Percentiles rank a stretch among this genome's conserved stretches.
These are phyloP conservation scores for Leptodactylus fallax DNA, from an alignment of 2,797 vertebrate genomes.

Conservation along the genomic window DNA sequence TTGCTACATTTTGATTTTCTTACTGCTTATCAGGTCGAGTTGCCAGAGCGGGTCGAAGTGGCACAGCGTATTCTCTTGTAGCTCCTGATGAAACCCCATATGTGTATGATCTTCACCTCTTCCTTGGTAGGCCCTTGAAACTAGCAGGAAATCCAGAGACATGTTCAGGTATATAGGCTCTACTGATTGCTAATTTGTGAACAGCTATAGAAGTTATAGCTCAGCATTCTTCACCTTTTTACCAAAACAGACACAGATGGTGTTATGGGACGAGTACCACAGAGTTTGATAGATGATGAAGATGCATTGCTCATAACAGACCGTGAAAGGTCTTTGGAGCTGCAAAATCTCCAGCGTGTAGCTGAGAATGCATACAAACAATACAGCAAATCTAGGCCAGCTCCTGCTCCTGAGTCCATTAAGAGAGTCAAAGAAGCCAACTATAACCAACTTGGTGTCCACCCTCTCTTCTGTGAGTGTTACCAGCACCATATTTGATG, in stretches of 20 bases:
- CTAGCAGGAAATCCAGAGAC: slow-evolving; percentile 74
- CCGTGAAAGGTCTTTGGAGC: slow-evolving; percentile 83
- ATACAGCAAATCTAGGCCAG: slow-evolving; percentile 89
- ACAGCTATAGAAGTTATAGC: not conserved
- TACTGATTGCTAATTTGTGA: not conserved
- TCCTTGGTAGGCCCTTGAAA: slow-evolving; percentile 84
- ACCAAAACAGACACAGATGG: slow-evolving; percentile 74
- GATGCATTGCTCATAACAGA: slow-evolving; percentile 79
- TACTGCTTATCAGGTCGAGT: slow-evolving; percentile 84
- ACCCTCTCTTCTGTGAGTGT: slow-evolving; percentile 88
- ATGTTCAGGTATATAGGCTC: not conserved
- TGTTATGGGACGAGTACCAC: slow-evolving; percentile 89
- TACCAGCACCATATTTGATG: not conserved
- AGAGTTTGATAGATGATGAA: slow-evolving; percentile 90
- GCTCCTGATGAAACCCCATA: slow-evolving; percentile 89
- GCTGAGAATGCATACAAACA: slow-evolving; percentile 93
- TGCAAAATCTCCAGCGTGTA: slow-evolving; percentile 80
- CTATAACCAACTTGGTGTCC: slow-evolving; percentile 82
- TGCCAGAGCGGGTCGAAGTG: slow-evolving; percentile 91
- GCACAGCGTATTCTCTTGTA: slow-evolving; percentile 88
- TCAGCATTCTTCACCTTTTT: not conserved
- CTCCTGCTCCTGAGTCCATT: slow-evolving; percentile 89
- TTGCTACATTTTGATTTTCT: not conserved
- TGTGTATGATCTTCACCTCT: slow-evolving; percentile 92
- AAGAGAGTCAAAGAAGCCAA: slow-evolving; percentile 88